Base-by-base conservation (phyloP, 2,888 invertebrate genomes). In the Ochropacha duplaris region DNA sequence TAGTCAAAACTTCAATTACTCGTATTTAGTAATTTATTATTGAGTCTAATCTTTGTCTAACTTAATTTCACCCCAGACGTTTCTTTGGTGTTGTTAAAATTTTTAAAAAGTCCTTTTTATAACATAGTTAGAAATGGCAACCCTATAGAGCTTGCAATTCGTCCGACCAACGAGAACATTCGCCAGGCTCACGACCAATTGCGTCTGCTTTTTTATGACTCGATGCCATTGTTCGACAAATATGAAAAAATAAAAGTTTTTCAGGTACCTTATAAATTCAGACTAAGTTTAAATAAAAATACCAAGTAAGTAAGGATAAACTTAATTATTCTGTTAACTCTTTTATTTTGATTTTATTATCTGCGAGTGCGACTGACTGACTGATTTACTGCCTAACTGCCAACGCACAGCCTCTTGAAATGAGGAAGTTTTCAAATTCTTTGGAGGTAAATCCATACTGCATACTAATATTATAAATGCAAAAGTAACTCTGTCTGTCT, bases 131-230 rank as follows among this genome's bases (percentile, higher is more conserved):
- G 31, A 22, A 8, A 31, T 52, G 52, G 22, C 19, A n/a, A 39
- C 56, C 52, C 52, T 52, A 34, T 62, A 62, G 68, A 68, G 1
- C 67, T 73, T 68, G 65, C 71, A 81, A 79, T 79, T 76, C 72
- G 71, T 73, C 75, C 70, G 72, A 68, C 65, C 70, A 69, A 72
- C 72, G 74, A 66, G 68, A 69, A 72, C 76, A 73, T 64, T 76
- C 68, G 19, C 31, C 68, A 66, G 71, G 68, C 76, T 76, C 76
- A 74, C 79, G 75, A 77, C 71, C 81, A 79, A 82, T 82, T 75
- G 74, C 72, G 72, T 66, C 69, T 69, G 72, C 65, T 65, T 77
- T 80, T 82, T 81, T 81, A 75, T 75, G 68, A 72, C 69, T 68
- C 62, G 60, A 57, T 57, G 69, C 75, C 70, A 75, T 81, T 79